Conservation (phyloP, 2,113 vertebrate genomes). For the Rhizomys pruinosus region DNA sequence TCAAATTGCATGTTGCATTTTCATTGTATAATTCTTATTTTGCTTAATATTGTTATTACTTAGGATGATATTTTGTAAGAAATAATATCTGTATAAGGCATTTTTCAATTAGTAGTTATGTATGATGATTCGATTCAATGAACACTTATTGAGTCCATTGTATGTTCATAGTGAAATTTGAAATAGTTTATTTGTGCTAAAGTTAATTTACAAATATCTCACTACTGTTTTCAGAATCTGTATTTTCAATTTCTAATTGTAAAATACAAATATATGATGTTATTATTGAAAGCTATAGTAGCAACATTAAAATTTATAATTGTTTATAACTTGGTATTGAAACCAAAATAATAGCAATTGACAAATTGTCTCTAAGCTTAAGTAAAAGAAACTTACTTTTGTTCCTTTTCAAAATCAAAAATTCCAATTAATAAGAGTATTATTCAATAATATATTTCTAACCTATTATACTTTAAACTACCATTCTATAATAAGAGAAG, state of each 20-base stretch:
- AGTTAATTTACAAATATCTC: neutral
- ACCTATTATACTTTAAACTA: neutral
- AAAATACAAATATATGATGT: neutral
- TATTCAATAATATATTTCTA: neutral
- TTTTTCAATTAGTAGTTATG: constrained; percentile 13
- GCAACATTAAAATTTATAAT: neutral
- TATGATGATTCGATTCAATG: neutral
- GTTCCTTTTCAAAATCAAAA: neutral
- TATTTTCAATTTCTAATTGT: neutral
- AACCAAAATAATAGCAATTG: neutral
- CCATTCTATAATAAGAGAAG: neutral
- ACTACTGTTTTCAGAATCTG: neutral
- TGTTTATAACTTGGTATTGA: neutral
- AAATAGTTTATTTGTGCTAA: neutral
- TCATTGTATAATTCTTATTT: neutral
- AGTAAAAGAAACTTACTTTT: neutral
- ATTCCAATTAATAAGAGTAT: neutral
- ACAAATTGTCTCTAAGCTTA: constrained; percentile 12
- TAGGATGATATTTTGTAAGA: neutral
- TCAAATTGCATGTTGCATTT: neutral
- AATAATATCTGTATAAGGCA: constrained; percentile 19
- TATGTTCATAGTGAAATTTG: neutral
- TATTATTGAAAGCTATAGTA: neutral
- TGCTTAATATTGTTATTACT: neutral
- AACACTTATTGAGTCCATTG: neutral